phyloP scores from a whole-genome alignment of 2,888 invertebrate genomes.

The Ophioninae sp. region DNA sequence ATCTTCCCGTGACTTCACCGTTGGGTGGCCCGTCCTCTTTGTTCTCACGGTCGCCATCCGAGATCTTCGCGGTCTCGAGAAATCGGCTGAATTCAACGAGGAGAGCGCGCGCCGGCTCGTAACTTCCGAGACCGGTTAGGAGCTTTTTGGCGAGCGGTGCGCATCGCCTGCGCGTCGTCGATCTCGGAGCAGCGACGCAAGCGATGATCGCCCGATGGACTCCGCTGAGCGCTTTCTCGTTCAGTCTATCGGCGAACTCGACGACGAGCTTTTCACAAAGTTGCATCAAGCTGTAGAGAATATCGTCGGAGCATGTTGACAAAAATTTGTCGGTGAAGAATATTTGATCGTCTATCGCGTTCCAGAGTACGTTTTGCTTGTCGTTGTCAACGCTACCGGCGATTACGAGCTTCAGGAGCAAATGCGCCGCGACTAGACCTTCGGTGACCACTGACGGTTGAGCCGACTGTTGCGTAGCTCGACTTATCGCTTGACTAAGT shows the following conservation, averaged over 20 bases:
- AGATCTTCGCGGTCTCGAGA: conserved; percentile 85
- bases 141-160: conserved; percentile 84
- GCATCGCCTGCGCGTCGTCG: conserved; percentile 85
- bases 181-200: conserved; percentile 86
- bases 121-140: conserved; percentile 84
- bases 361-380: conserved; percentile 85
- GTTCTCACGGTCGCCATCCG: conserved; percentile 78
- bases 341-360: conserved; percentile 88
- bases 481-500: conserved; percentile 88
- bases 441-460: conserved; percentile 88
- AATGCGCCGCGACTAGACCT: conserved; percentile 86
- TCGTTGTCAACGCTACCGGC: conserved; percentile 81
- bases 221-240: conserved; percentile 84
- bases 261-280: conserved; percentile 88
- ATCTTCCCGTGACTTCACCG: conserved; percentile 83
- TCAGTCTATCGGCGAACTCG: conserved; percentile 86
- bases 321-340: conserved; percentile 93
- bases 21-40: conserved; percentile 76
- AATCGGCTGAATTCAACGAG: conserved; percentile 86
- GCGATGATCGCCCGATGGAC: conserved; percentile 88
- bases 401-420: conserved; percentile 85
- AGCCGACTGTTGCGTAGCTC: conserved; percentile 88
- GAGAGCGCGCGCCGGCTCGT: conserved; percentile 85
- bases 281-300: conserved; percentile 86
- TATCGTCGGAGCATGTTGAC: conserved; percentile 87